phyloP scores from a whole-genome alignment of 2,888 invertebrate species.

The Gnatocerus cornutus region DNA sequence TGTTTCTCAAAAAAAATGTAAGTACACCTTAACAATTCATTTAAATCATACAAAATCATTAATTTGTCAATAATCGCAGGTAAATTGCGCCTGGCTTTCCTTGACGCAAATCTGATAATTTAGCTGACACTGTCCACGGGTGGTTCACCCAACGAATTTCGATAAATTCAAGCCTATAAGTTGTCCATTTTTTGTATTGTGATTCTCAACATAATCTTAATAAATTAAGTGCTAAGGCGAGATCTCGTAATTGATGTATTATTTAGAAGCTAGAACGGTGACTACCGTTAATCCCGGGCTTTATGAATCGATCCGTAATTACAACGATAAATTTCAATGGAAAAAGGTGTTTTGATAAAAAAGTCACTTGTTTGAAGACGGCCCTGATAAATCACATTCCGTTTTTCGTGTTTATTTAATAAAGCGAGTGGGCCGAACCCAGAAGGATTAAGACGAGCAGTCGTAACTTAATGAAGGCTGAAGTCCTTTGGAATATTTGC shows the following conservation, averaged over 20 bases:
- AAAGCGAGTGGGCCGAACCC: constrained; percentile 16
- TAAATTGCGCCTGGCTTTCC: constrained; percentile 29
- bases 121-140: constrained; percentile 59
- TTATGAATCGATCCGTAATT: constrained; percentile 62
- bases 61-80: too few species aligned
- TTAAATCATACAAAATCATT: too few species aligned
- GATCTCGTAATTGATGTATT: constrained; percentile 60
- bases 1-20: too few species aligned
- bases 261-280: constrained; percentile 57
- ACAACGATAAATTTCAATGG: constrained; percentile 57
- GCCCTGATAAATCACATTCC: constrained; percentile 37
- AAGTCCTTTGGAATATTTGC: constrained; percentile 48
- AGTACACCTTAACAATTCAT: too few species aligned
- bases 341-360: constrained; percentile 55
- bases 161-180: constrained; percentile 47
- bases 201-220: constrained; percentile 53
- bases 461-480: constrained; percentile 44
- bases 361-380: constrained; percentile 35
- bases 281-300: constrained; percentile 57
- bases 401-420: constrained; percentile 28
- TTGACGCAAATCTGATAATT: constrained; percentile 66
- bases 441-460: constrained; percentile 39
- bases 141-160: constrained; percentile 52
- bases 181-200: constrained; percentile 27
- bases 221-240: constrained; percentile 60